phyloP scores from a whole-genome alignment of 2,797 vertebrate genomes.

The Pagetopsis macropterus region DNA sequence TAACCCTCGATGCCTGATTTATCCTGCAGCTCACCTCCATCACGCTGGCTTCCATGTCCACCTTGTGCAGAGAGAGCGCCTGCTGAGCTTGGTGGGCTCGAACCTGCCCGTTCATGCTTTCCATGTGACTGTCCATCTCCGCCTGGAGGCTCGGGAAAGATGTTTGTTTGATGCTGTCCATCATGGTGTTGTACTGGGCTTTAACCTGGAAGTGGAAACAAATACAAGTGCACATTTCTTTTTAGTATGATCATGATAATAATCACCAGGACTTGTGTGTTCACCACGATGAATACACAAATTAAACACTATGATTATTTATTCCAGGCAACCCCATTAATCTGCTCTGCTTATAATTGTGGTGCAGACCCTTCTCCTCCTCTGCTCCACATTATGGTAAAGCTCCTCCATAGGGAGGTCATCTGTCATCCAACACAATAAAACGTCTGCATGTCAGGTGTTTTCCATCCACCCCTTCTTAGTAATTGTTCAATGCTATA shows the following conservation, averaged over 20 bases:
- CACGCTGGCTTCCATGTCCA: slow-evolving; percentile 89
- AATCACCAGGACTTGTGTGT: not conserved
- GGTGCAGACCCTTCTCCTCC: not conserved
- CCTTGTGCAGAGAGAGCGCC: slow-evolving; percentile 86
- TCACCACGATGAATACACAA: not conserved
- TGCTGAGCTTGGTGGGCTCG: slow-evolving; percentile 84
- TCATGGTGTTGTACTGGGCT: slow-evolving; percentile 84
- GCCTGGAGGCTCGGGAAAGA: slow-evolving; percentile 85
- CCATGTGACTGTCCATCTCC: slow-evolving; percentile 84
- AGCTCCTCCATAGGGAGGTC: slow-evolving; percentile 2
- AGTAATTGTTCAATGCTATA: not conserved
- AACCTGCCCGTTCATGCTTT: slow-evolving; percentile 80
- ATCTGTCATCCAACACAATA: not conserved
- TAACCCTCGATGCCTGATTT: not conserved
- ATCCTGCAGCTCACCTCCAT: slow-evolving; percentile 76
- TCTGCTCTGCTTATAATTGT: not conserved
- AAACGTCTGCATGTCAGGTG: not conserved
- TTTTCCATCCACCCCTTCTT: slow-evolving; percentile 13
- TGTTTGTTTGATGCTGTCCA: slow-evolving; percentile 85
- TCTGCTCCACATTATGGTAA: slow-evolving; percentile 12
- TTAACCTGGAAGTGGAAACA: slow-evolving; percentile 77
- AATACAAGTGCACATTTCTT: not conserved
- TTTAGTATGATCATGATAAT: not conserved
- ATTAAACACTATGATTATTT: not conserved
- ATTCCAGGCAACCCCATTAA: too few relatives aligned